phyloP scores from a whole-genome alignment of 2,888 invertebrate genomes.

The Tachystola acroxantha region DNA sequence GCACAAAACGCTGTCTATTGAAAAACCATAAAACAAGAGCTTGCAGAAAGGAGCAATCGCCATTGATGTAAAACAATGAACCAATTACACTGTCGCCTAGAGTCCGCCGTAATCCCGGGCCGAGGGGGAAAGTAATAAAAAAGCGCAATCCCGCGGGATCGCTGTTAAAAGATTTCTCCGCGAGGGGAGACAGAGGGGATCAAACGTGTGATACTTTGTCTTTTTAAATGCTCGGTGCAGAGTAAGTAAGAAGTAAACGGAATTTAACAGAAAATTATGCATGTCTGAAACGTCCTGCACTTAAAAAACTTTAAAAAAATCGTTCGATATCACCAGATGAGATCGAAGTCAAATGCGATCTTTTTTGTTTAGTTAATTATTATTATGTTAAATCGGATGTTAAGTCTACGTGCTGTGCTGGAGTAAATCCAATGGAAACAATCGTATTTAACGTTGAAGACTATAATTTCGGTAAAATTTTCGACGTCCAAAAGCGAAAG shows the following conservation, averaged over 20 bases:
- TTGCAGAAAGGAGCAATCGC: conserved; percentile 26
- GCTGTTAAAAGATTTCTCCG: conserved; percentile 63
- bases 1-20: too few relatives aligned
- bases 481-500: too few relatives aligned
- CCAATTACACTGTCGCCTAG: conserved; percentile 50
- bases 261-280: neutral
- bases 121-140: conserved; percentile 42
- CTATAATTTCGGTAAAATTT: too few relatives aligned
- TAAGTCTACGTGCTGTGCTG: too few relatives aligned
- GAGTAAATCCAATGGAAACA: too few relatives aligned
- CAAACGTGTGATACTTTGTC: conserved; percentile 65
- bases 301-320: too few relatives aligned
- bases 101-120: conserved; percentile 30
- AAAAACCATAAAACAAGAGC: conserved; percentile 19
- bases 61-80: conserved; percentile 59
- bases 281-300: too few relatives aligned
- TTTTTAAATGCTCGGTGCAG: conserved; percentile 53
- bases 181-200: conserved; percentile 46
- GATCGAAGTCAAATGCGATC: too few relatives aligned
- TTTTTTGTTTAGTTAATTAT: too few relatives aligned
- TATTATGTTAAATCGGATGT: too few relatives aligned
- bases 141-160: conserved; percentile 57
- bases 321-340: too few relatives aligned
- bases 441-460: too few relatives aligned
- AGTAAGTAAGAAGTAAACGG: neutral